Conservation (phyloP, 2,797 vertebrate genomes). For the Trematomus bernacchii region DNA sequence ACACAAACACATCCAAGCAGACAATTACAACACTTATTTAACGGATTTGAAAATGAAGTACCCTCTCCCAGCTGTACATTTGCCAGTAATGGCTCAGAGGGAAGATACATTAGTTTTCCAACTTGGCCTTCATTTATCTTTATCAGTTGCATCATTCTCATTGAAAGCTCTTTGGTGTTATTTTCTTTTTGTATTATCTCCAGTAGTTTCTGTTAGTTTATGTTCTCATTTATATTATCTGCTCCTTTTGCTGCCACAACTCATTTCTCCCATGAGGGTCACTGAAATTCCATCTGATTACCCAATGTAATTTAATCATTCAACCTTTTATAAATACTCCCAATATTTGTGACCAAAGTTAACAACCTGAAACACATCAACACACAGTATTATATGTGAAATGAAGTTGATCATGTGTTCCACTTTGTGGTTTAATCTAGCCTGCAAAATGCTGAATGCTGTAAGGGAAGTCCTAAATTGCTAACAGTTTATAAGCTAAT, state of each 20-base stretch:
- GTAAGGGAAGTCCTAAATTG: background rate
- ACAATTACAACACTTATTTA: constrained; percentile 69
- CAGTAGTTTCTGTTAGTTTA: constrained; percentile 4
- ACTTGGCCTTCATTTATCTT: constrained; percentile 55
- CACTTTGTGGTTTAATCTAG: too few relatives aligned
- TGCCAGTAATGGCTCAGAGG: constrained; percentile 39
- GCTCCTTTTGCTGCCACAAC: background rate
- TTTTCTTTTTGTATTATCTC: constrained; percentile 10
- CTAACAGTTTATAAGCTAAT: background rate
- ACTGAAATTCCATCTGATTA: constrained; percentile 23
- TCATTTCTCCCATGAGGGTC: constrained; percentile 21
- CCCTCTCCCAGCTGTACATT: constrained; percentile 47
- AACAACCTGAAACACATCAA: background rate
- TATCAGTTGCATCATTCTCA: constrained; percentile 38
- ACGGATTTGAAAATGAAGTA: constrained; percentile 61
- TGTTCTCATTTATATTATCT: constrained; percentile 5
- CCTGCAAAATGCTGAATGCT: background rate
- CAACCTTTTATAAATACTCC: constrained; percentile 29
- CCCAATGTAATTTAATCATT: constrained; percentile 31
- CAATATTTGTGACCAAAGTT: constrained; percentile 34
- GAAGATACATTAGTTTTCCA: constrained; percentile 49
- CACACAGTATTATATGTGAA: background rate
- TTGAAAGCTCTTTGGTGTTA: constrained; percentile 25
- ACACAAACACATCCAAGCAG: constrained; percentile 40
- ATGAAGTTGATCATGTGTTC: constrained; percentile 5